Conservation (phyloP, 2,888 invertebrate species). For the Hirudinaria manillensis region DNA sequence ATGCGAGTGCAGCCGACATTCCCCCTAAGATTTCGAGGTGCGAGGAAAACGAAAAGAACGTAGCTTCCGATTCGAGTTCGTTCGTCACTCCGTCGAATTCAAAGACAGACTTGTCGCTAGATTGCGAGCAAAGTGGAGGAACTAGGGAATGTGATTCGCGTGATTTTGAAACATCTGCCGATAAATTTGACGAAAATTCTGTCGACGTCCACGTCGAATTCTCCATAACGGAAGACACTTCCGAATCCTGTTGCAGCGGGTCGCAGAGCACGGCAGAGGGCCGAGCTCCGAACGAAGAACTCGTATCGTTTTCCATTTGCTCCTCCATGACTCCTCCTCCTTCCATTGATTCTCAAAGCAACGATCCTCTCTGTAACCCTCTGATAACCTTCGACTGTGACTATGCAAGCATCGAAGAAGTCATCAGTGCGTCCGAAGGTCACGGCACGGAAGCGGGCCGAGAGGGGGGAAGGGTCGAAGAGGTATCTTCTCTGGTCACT, state of each 20-base stretch:
- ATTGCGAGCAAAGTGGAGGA: not conserved
- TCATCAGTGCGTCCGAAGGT: not conserved
- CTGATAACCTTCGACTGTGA: not conserved
- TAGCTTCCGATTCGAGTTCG: not conserved
- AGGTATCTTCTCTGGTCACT: not conserved
- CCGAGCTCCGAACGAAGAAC: no score
- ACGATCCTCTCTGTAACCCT: not conserved
- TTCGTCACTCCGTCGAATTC: not conserved
- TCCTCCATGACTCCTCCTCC: not conserved
- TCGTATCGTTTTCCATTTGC: not conserved
- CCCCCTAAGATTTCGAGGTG: no score
- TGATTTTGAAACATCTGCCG: not conserved
- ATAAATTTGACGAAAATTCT: not conserved
- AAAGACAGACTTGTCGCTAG: not conserved
- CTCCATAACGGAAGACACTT: not conserved
- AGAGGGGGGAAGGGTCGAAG: not conserved
- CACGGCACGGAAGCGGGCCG: not conserved
- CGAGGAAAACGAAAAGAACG: not conserved
- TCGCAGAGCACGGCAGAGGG: not conserved
- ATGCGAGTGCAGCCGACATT: not conserved
- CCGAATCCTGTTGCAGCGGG: not conserved
- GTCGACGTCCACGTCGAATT: not conserved
- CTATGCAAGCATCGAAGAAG: not conserved
- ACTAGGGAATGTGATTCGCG: not conserved
- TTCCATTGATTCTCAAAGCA: not conserved